Conservation (phyloP, 1,140 invertebrate genomes). For the Tribolium madens region DNA sequence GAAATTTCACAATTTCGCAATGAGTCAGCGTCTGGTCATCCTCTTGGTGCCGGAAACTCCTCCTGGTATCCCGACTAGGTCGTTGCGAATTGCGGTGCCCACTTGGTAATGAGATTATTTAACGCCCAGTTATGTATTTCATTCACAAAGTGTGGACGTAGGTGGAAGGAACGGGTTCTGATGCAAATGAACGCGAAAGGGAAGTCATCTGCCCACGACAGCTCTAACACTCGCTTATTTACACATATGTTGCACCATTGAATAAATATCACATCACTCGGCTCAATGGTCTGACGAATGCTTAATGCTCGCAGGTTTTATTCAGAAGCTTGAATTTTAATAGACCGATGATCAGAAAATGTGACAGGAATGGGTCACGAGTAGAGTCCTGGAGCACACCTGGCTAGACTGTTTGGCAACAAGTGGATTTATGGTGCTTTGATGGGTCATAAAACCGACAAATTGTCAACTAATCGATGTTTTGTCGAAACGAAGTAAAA, state of each 20-base stretch:
- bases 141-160: slow-evolving; percentile 59
- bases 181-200: slow-evolving; percentile 61
- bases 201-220: slow-evolving; percentile 60
- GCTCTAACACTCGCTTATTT: slow-evolving; percentile 12
- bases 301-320: not conserved
- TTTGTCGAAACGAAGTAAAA: slow-evolving; percentile 12
- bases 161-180: slow-evolving; percentile 59
- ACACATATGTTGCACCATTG: slow-evolving; percentile 38
- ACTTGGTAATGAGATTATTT: slow-evolving; percentile 55
- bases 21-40: slow-evolving; percentile 2
- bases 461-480: too few species aligned
- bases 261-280: slow-evolving; percentile 32
- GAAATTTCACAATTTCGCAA: too few species aligned
- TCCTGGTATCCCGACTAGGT: slow-evolving; percentile 2
- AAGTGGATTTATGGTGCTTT: not conserved
- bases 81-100: slow-evolving; percentile 4
- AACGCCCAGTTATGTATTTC: slow-evolving; percentile 56
- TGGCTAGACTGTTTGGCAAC: too few species aligned
- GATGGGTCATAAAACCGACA: too few species aligned
- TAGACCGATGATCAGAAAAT: too few species aligned
- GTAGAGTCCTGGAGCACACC: too few species aligned
- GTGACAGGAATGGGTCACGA: not conserved
- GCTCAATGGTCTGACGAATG: slow-evolving; percentile 16
- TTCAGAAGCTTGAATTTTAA: not conserved
- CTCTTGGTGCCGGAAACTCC: not conserved